These are phyloP conservation scores for Eciton burchellii DNA, from an alignment of 1,140 invertebrate species.

Conservation along the genomic window DNA sequence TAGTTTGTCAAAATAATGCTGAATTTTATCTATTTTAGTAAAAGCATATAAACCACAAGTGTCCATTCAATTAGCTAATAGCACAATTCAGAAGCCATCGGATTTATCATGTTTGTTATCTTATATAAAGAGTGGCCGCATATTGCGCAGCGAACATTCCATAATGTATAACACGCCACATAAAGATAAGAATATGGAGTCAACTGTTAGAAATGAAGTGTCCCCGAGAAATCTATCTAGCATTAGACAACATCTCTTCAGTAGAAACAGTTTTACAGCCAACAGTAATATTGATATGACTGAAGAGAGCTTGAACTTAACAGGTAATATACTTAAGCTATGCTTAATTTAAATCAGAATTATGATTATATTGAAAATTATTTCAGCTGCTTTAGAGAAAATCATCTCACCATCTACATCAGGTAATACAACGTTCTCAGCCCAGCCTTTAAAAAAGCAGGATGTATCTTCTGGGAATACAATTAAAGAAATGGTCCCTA, in stretches of 20 bases:
- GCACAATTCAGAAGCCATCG: slow-evolving; percentile 69
- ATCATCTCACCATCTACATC: neutral
- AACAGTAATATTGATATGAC: slow-evolving; percentile 74
- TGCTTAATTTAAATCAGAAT: neutral
- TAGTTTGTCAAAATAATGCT: neutral
- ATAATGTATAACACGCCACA: slow-evolving; percentile 83
- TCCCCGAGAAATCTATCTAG: slow-evolving; percentile 76
- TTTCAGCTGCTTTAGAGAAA: slow-evolving; percentile 37
- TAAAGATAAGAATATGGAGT: slow-evolving; percentile 27
- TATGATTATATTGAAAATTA: neutral
- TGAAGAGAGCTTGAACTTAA: slow-evolving; percentile 80
- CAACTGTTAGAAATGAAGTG: slow-evolving; percentile 68
- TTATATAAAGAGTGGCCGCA: slow-evolving; percentile 81
- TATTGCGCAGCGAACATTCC: slow-evolving; percentile 81
- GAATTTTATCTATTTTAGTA: slow-evolving; percentile 70
- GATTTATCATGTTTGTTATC: slow-evolving; percentile 81
- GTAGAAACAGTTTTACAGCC: slow-evolving; percentile 79
- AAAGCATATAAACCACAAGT: slow-evolving; percentile 81
- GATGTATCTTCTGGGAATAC: neutral
- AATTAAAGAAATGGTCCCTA: neutral
- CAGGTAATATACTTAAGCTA: slow-evolving; percentile 71
- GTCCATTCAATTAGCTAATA: slow-evolving; percentile 82
- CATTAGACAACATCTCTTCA: slow-evolving; percentile 84
- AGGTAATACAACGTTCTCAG: slow-evolving; percentile 7
- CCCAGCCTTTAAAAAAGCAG: slow-evolving; percentile 12